A percentile compares a stretch with the other conserved stretches of the same genome.
phyloP scores from a whole-genome alignment of 1,140 invertebrate genomes.

The Halesus radiatus region DNA sequence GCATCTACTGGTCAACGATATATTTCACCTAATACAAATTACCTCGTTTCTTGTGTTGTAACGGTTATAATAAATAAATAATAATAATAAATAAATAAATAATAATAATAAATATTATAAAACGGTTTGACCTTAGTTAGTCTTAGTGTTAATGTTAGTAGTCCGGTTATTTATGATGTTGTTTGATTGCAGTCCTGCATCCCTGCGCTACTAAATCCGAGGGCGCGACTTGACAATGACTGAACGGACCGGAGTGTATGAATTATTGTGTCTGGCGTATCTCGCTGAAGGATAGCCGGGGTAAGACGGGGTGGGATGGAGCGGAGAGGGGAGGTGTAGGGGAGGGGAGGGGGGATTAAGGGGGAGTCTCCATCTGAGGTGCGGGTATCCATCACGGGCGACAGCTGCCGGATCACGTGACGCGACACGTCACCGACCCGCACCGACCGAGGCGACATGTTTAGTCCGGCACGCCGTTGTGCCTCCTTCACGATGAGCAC shows the following conservation, averaged over 20 bases:
- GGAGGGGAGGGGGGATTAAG: slow-evolving; percentile 6
- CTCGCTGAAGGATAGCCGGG: slow-evolving; percentile 14
- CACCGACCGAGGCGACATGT: not conserved
- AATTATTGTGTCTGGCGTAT: slow-evolving; percentile 47
- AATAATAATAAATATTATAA: no score
- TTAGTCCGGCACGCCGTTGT: not conserved
- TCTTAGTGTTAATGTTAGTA: no score
- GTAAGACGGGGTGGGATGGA: not conserved
- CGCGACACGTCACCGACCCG: slow-evolving; percentile 21
- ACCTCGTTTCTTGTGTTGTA: no score
- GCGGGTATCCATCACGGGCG: slow-evolving; percentile 40
- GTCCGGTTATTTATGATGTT: no score
- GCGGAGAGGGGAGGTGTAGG: not conserved
- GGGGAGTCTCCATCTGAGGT: slow-evolving; percentile 33
- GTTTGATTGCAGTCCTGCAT: no score
- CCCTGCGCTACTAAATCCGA: no score
- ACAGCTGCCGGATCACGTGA: slow-evolving; percentile 53
- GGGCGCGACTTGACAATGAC: slow-evolving; percentile 52
- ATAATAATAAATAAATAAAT: no score
- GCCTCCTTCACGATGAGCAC: not conserved
- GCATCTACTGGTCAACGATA: no score
- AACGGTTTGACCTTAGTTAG: no score
- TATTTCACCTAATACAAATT: no score
- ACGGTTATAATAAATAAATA: no score
- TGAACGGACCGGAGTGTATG: slow-evolving; percentile 48